Percentiles rank a stretch among this genome's conserved stretches.
These are phyloP conservation scores for Lampris incognitus DNA, from an alignment of 2,113 vertebrate species.

Conservation along the genomic window DNA sequence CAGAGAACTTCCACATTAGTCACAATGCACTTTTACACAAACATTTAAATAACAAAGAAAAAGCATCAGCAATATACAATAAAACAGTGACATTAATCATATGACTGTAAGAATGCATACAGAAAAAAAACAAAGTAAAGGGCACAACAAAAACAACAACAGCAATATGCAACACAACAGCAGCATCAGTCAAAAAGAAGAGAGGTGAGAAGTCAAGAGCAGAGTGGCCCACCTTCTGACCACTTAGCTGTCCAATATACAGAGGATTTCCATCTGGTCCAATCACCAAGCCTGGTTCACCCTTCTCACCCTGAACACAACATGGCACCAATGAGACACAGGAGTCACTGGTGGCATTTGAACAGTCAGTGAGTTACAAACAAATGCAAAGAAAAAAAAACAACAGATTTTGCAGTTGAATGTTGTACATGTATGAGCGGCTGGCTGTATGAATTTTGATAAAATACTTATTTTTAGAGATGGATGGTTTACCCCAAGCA, in stretches of 20 bases:
- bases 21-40: background rate
- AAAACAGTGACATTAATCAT: too few species aligned
- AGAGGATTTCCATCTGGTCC: slow-evolving; percentile 79
- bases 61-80: too few species aligned
- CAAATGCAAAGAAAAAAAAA: background rate
- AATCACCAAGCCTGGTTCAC: slow-evolving; percentile 77
- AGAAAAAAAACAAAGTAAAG: background rate
- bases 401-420: too few species aligned
- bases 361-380: background rate
- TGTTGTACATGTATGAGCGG: too few species aligned
- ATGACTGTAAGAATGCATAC: too few species aligned
- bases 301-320: slow-evolving; percentile 81
- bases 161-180: background rate
- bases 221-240: slow-evolving; percentile 69
- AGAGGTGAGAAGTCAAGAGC: too few species aligned
- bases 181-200: background rate
- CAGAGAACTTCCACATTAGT: background rate
- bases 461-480: too few species aligned
- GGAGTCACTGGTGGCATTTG: background rate
- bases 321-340: background rate
- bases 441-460: too few species aligned
- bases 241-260: slow-evolving; percentile 55
- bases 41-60: too few species aligned
- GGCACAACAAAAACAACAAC: background rate
- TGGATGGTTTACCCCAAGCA: too few species aligned